phyloP scores from a whole-genome alignment of 2,888 invertebrate genomes.

The Dynastes maya region DNA sequence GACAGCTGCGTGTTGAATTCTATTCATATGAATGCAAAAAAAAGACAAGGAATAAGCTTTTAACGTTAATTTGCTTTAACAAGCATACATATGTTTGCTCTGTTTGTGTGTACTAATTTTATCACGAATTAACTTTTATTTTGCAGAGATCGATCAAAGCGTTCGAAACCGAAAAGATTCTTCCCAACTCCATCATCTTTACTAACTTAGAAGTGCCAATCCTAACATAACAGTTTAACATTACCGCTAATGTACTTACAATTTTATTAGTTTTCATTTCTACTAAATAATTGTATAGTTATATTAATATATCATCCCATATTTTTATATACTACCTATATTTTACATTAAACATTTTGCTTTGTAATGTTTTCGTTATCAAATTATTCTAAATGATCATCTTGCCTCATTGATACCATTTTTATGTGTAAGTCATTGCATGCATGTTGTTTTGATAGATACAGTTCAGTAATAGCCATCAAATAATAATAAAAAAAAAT shows the following conservation, averaged over 20 bases:
- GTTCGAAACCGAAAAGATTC: conserved; percentile 33
- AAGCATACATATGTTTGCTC: too few species aligned
- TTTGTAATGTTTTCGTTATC: conserved; percentile 4
- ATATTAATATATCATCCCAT: conserved; percentile 20
- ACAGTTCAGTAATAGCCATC: too few species aligned
- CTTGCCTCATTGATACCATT: too few species aligned
- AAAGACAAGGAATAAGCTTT: too few species aligned
- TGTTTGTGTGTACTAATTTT: background rate
- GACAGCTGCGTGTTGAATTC: too few species aligned
- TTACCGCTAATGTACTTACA: conserved; percentile 33
- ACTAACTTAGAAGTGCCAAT: conserved; percentile 7
- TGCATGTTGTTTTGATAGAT: too few species aligned
- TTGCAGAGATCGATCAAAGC: conserved; percentile 19
- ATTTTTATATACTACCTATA: background rate
- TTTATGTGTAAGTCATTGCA: too few species aligned
- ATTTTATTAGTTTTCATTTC: conserved; percentile 11
- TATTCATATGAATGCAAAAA: too few species aligned
- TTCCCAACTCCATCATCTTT: conserved; percentile 34
- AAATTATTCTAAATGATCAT: too few species aligned
- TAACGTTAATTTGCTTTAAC: too few species aligned
- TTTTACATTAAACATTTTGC: conserved; percentile 6
- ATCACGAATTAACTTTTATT: background rate
- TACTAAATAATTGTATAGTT: conserved; percentile 18
- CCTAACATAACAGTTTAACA: background rate
- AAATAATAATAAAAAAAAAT: too few species aligned